Evolutionary conservation across 2,113 vertebrate genomes (phyloP).

Genomic region (Equus przewalskii): DNA sequence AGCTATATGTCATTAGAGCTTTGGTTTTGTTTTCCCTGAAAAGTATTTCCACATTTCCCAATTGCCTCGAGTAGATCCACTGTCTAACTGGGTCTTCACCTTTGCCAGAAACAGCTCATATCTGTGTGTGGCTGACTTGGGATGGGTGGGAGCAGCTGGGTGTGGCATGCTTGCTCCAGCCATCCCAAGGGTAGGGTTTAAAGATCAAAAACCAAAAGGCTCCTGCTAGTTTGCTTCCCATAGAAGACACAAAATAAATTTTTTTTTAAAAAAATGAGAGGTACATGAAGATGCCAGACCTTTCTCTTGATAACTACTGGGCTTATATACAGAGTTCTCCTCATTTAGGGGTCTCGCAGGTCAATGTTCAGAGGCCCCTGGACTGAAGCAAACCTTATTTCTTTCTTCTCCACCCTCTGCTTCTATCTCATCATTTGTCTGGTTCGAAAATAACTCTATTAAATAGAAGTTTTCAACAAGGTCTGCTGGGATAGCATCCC

Average conservation of each 20-base stretch:
- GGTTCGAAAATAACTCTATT: background rate
- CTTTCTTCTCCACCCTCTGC: background rate
- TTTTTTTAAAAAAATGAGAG: background rate
- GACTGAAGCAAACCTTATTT: background rate
- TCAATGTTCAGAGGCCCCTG: background rate
- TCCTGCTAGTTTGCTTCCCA: conserved; percentile 4
- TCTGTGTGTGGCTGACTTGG: conserved; percentile 39
- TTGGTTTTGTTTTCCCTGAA: conserved; percentile 36
- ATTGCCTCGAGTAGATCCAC: background rate
- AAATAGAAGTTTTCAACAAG: background rate
- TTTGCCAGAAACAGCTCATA: background rate
- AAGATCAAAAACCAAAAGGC: background rate
- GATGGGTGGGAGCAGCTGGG: background rate
- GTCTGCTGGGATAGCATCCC: background rate
- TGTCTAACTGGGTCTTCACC: background rate
- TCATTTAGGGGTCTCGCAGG: background rate
- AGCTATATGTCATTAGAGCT: background rate
- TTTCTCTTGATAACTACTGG: background rate
- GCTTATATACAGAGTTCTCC: background rate
- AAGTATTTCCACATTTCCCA: conserved; percentile 30
- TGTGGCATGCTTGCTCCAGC: background rate
- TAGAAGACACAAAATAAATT: background rate
- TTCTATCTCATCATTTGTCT: background rate
- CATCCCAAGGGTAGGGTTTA: background rate
- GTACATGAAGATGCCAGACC: background rate